Percentiles rank a stretch among this genome's conserved stretches.
Conservation (phyloP, 1,140 invertebrate genomes). For the Heliconius congener region DNA sequence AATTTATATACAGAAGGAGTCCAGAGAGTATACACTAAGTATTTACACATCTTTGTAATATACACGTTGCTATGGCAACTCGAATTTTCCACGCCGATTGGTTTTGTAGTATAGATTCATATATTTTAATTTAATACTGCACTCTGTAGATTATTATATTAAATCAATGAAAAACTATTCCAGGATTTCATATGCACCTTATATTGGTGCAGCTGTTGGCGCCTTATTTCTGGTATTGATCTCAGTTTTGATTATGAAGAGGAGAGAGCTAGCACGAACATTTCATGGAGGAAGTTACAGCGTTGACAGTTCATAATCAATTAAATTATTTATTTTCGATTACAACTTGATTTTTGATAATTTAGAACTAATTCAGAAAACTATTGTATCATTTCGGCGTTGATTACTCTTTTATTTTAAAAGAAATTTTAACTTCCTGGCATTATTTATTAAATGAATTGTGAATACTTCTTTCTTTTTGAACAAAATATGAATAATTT, state of each 20-base stretch:
- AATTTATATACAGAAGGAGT: too few relatives aligned
- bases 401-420: not conserved
- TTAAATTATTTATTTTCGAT: not conserved
- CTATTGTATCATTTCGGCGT: not conserved
- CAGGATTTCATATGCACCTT: slow-evolving; percentile 33
- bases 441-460: too few relatives aligned
- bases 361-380: not conserved
- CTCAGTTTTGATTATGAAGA: slow-evolving; percentile 27
- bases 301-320: slow-evolving; percentile 40
- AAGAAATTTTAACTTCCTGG: too few relatives aligned
- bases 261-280: slow-evolving; percentile 27
- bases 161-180: slow-evolving; percentile 8
- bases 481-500: too few relatives aligned
- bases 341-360: not conserved
- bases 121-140: not conserved
- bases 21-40: too few relatives aligned
- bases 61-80: too few relatives aligned
- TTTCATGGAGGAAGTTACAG: slow-evolving; percentile 42
- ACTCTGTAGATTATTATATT: not conserved
- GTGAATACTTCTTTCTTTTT: too few relatives aligned
- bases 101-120: too few relatives aligned
- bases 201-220: slow-evolving; percentile 19
- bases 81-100: too few relatives aligned
- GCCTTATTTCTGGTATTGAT: slow-evolving; percentile 9
- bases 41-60: too few relatives aligned